Base-by-base conservation (phyloP, 1,140 invertebrate species). In the Conopomorpha cramerella region DNA sequence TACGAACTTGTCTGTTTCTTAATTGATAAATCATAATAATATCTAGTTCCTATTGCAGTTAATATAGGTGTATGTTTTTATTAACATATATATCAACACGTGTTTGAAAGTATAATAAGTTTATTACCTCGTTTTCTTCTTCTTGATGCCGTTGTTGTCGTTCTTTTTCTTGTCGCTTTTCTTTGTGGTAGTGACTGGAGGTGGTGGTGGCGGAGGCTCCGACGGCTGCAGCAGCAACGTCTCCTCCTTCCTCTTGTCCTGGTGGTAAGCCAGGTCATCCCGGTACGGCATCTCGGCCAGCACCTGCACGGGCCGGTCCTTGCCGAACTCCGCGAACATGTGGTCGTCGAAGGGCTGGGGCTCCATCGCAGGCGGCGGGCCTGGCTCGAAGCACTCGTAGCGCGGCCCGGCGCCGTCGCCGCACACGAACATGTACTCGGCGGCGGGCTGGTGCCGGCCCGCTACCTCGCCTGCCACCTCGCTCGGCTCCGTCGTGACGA, bases 101-200 rank as follows among this genome's bases (percentile, higher is more conserved):
- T n/a, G n/a, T n/a, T n/a, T n/a, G n/a, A n/a, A n/a, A n/a, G n/a
- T n/a, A n/a, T n/a, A n/a, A n/a, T n/a, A n/a, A n/a, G n/a, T n/a
- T n/a, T n/a, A n/a, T 38, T 38, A 94, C 92, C 92, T 90, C 14
- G 92, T 95, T 80, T 95, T 95, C 72, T 95, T 95, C 72, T 95
- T 95, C 56, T 95, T 95, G 2, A 93, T 90, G 16, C 90, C 88
- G 58, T 91, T 92, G 48, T 90, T 91, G 46, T 91, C 90, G 43
- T 81, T 84, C 63, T 93, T 93, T 67, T 93, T 94, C 64, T 92
- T 92, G 39, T 87, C 85, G 11, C 78, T 77, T 46, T 89, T 89
- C 63, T 87, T 90, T 1, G 60, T 53, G 16, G 60, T 51, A 2
- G 74, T 49, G 3, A 62, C 41, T 8, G 66, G 45, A 18, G 67